A percentile compares a stretch with the other conserved stretches of the same genome.
Evolutionary conservation across 92 coral and sea anemone genomes (phyloP).

Genomic region (Anthopleura xanthogrammica): DNA sequence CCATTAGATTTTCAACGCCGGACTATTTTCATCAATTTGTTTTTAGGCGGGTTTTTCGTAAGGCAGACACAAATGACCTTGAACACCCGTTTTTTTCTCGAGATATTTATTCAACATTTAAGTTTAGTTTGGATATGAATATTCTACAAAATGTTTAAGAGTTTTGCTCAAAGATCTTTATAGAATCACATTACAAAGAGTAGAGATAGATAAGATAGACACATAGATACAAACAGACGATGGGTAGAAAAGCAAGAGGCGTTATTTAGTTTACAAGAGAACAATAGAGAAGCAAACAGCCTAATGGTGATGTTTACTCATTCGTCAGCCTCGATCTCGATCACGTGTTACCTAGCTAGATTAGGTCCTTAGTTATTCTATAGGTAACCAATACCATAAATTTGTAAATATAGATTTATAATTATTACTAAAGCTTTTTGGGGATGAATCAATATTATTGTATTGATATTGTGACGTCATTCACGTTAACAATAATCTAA

Average conservation of each 20-base stretch:
- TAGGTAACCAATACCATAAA: too few relatives aligned
- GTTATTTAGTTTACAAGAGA: background rate
- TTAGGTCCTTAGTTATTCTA: too few relatives aligned
- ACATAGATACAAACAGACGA: background rate
- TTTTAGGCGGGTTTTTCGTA: background rate
- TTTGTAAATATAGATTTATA: too few relatives aligned
- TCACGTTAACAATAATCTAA: background rate
- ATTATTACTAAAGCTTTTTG: too few relatives aligned
- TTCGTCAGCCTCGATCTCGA: background rate
- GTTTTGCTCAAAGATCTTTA: background rate
- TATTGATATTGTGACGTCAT: background rate
- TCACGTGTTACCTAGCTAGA: too few relatives aligned
- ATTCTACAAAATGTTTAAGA: slow-evolving; percentile 5
- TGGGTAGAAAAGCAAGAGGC: background rate
- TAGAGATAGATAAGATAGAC: background rate
- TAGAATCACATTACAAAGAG: slow-evolving; percentile 1
- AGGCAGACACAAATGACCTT: background rate
- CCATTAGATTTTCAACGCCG: background rate
- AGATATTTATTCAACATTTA: slow-evolving; percentile 4
- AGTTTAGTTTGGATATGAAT: background rate
- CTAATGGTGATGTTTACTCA: background rate
- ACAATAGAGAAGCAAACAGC: background rate
- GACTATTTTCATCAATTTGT: background rate
- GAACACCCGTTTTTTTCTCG: background rate
- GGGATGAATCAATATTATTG: too few relatives aligned